Conservation (phyloP, 2,113 vertebrate species). For the Eclectus roratus region DNA sequence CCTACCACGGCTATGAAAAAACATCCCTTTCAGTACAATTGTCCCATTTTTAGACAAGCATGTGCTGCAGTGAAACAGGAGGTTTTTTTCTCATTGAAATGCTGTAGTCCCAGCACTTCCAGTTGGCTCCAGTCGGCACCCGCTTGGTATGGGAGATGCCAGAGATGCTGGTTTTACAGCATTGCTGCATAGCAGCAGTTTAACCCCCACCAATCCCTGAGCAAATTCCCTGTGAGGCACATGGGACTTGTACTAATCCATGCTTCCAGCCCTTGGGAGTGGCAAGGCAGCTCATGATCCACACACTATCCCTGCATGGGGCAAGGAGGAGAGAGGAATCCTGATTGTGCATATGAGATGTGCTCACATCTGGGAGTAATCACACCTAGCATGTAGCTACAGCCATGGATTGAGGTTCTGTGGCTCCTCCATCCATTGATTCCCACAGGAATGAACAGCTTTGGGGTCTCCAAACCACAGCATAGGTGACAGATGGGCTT, state of each 20-base stretch:
- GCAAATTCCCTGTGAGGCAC: fast-evolving
- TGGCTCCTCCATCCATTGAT: too few relatives aligned
- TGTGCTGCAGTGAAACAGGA: not conserved
- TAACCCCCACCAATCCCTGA: not conserved
- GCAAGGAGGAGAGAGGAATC: not conserved
- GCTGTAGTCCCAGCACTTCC: not conserved
- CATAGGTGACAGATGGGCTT: not conserved
- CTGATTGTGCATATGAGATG: not conserved
- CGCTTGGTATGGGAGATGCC: fast-evolving
- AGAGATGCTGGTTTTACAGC: not conserved
- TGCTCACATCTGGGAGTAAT: not conserved
- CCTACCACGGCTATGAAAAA: not conserved
- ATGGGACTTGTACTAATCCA: not conserved
- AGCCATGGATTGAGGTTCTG: fast-evolving
- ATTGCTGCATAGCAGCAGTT: fast-evolving
- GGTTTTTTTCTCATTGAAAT: not conserved
- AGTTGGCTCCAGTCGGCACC: not conserved
- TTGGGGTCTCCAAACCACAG: not conserved
- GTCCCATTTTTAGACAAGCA: not conserved
- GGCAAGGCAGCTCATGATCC: not conserved
- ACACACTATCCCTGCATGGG: not conserved
- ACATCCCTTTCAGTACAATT: not conserved
- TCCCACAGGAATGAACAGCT: not conserved
- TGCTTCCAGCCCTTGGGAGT: not conserved
- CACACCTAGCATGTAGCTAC: not conserved